Conservation (phyloP, 2,113 vertebrate genomes). For the Toxotes chatareus region DNA sequence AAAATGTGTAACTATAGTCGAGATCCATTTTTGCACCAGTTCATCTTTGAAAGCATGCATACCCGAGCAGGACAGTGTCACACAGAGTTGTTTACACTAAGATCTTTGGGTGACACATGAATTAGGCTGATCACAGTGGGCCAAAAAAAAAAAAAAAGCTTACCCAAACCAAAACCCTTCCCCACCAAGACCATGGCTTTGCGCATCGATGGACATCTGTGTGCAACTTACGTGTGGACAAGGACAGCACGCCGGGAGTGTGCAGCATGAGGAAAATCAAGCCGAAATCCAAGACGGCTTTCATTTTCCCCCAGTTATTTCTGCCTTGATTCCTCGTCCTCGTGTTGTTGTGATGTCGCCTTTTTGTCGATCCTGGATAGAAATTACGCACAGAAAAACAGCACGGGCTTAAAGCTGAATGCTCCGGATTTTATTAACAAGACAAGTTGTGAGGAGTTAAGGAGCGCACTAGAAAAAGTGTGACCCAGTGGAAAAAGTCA, state of each 20-base stretch:
- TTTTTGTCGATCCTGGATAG: conserved; percentile 41
- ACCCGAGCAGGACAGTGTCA: conserved; percentile 23
- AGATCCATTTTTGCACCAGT: background rate
- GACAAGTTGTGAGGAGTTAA: conserved; percentile 38
- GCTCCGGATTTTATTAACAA: conserved; percentile 48
- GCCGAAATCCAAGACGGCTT: conserved; percentile 66
- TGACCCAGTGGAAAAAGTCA: conserved; percentile 53
- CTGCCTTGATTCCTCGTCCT: conserved; percentile 46
- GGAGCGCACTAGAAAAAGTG: conserved; percentile 46
- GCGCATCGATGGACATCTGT: conserved; percentile 66
- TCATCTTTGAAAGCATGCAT: background rate
- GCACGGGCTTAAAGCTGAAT: conserved; percentile 52
- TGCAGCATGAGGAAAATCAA: conserved; percentile 77
- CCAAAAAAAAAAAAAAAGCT: background rate
- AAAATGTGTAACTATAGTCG: background rate
- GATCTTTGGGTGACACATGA: conserved; percentile 41
- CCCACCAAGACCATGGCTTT: conserved; percentile 8
- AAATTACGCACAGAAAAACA: conserved; percentile 71
- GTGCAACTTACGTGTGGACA: conserved; percentile 85
- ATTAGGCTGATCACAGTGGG: background rate
- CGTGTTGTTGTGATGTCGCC: conserved; percentile 62
- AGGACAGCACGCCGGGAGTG: conserved; percentile 78
- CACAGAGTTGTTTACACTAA: conserved; percentile 44
- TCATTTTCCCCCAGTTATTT: conserved; percentile 59
- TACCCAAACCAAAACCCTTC: background rate